Evolutionary conservation across 2,888 invertebrate genomes (phyloP).

Genomic region (Cyaniris semiargus): DNA sequence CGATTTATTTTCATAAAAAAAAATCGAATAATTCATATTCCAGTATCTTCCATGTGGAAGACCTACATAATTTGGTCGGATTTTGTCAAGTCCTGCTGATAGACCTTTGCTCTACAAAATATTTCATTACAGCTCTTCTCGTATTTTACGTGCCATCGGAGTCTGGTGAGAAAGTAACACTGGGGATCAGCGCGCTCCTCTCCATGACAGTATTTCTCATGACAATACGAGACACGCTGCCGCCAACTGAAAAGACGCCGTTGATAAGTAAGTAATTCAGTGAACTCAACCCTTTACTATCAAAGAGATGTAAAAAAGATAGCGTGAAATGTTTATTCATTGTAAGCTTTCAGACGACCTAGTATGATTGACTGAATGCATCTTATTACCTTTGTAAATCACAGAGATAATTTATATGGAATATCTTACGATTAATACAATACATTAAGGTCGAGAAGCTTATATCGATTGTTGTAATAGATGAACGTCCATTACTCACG

Average conservation of each 20-base stretch:
- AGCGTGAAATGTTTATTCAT: neutral
- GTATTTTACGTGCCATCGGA: conserved; percentile 94
- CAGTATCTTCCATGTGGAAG: too few species aligned
- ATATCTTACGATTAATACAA: neutral
- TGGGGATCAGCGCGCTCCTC: conserved; percentile 92
- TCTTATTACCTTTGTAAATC: neutral
- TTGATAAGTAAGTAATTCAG: conserved; percentile 85
- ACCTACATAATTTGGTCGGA: too few species aligned
- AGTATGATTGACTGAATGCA: neutral
- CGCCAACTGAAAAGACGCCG: conserved; percentile 93
- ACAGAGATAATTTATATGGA: neutral
- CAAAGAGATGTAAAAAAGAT: neutral
- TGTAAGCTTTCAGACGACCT: neutral
- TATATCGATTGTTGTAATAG: neutral
- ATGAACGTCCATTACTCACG: neutral
- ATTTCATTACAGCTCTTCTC: conserved; percentile 82
- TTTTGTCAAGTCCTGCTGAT: too few species aligned
- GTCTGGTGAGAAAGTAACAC: conserved; percentile 92
- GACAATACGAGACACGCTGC: conserved; percentile 91
- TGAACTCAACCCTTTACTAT: neutral
- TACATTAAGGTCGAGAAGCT: neutral
- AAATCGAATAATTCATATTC: too few species aligned
- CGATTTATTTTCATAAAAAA: too few species aligned
- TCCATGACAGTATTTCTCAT: conserved; percentile 94
- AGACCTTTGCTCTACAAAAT: neutral